phyloP scores from a whole-genome alignment of 2,113 vertebrate species.

The Puma concolor region DNA sequence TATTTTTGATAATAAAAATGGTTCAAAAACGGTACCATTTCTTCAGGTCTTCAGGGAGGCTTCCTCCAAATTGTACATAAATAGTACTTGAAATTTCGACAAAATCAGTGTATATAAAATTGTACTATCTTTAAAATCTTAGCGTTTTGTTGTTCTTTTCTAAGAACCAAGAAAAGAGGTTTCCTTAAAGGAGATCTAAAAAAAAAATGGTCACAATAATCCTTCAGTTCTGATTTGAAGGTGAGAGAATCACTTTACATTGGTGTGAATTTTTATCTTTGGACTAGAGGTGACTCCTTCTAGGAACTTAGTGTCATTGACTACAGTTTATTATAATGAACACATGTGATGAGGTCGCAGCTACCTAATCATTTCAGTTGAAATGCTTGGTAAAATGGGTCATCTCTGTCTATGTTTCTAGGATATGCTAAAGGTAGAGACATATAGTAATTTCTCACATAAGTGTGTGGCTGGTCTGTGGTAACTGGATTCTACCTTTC shows the following conservation, averaged over 20 bases:
- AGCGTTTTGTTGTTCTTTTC: background rate
- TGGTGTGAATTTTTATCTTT: background rate
- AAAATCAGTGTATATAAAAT: slow-evolving; percentile 27
- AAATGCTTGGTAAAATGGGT: background rate
- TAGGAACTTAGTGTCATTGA: background rate
- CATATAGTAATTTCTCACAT: background rate
- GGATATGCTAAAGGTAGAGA: background rate
- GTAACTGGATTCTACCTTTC: background rate
- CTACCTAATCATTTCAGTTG: background rate
- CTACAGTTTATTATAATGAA: background rate
- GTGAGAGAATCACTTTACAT: background rate
- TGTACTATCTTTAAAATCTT: background rate
- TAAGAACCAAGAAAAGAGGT: background rate
- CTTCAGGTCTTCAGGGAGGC: background rate
- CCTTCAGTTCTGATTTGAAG: slow-evolving; percentile 5
- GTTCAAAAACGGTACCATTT: background rate
- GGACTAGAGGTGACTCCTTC: background rate
- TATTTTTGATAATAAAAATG: background rate
- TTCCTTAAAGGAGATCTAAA: background rate
- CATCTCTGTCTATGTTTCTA: background rate
- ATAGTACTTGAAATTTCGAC: slow-evolving; percentile 14
- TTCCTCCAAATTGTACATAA: background rate
- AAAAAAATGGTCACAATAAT: background rate
- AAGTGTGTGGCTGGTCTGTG: background rate
- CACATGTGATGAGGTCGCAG: background rate